phyloP scores from a whole-genome alignment of 2,797 vertebrate species.

The Mormyrops attenuatus region DNA sequence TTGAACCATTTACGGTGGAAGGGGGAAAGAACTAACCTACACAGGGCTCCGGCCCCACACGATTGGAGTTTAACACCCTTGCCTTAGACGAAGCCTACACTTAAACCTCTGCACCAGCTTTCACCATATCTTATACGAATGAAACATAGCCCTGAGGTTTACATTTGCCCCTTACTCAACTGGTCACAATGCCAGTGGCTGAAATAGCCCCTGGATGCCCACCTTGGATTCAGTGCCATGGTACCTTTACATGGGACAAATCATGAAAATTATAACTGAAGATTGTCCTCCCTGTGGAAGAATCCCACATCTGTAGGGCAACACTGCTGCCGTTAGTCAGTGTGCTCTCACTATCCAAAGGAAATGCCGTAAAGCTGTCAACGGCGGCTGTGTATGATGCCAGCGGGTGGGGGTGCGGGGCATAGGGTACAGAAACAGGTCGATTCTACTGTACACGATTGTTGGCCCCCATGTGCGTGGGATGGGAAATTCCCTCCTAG shows the following conservation, averaged over 20 bases:
- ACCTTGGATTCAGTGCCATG: background rate
- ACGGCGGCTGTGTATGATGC: background rate
- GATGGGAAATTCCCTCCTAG: background rate
- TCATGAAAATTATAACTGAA: background rate
- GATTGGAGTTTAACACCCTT: background rate
- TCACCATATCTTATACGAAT: background rate
- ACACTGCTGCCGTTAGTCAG: background rate
- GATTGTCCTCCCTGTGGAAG: background rate
- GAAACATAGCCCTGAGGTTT: background rate
- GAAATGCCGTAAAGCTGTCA: background rate
- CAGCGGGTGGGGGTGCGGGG: background rate
- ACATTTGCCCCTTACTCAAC: background rate
- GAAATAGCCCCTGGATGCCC: background rate
- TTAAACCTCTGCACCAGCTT: background rate
- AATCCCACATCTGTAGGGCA: background rate
- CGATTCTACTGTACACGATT: background rate
- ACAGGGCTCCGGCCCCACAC: background rate
- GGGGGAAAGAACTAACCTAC: background rate
- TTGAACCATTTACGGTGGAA: background rate
- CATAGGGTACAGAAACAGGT: background rate
- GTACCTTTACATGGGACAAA: background rate
- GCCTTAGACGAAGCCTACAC: background rate
- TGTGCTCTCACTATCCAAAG: background rate
- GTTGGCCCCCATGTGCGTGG: background rate
- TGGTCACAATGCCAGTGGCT: background rate